These are phyloP conservation scores for Hirudo medicinalis DNA, from an alignment of 1,140 invertebrate genomes.

Conservation along the genomic window DNA sequence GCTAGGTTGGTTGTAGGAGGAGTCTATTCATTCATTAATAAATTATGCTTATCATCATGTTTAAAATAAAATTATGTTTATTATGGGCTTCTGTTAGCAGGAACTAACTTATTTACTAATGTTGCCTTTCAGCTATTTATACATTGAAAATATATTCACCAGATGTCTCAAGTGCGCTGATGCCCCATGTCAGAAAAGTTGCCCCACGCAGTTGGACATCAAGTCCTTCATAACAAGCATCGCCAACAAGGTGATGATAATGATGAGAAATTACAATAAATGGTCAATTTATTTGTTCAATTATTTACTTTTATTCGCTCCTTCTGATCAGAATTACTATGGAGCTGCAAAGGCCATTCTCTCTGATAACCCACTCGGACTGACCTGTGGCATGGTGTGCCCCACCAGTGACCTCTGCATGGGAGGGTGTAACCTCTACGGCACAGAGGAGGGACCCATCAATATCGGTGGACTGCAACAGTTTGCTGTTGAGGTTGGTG, in stretches of 20 bases:
- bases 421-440: conserved; percentile 88
- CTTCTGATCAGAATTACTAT: conserved; percentile 72
- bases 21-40: not conserved
- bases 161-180: conserved; percentile 92
- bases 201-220: conserved; percentile 89
- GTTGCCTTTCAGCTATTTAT: too few species aligned
- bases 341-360: conserved; percentile 90
- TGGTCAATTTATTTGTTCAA: not conserved
- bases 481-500: conserved; percentile 76
- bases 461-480: conserved; percentile 97
- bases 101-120: too few species aligned
- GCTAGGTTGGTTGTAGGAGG: conserved; percentile 41
- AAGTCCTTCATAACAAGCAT: conserved; percentile 94
- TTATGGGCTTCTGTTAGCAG: too few species aligned
- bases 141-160: not conserved
- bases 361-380: conserved; percentile 83
- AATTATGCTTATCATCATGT: too few species aligned
- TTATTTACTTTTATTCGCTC: not conserved
- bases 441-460: conserved; percentile 87
- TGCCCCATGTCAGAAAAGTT: conserved; percentile 94
- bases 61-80: too few species aligned
- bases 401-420: conserved; percentile 95
- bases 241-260: conserved; percentile 64
- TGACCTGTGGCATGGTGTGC: conserved; percentile 98
- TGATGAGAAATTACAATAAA: not conserved